These are phyloP conservation scores for Lepidurus packardi DNA, from an alignment of 1,140 invertebrate species.

Conservation along the genomic window DNA sequence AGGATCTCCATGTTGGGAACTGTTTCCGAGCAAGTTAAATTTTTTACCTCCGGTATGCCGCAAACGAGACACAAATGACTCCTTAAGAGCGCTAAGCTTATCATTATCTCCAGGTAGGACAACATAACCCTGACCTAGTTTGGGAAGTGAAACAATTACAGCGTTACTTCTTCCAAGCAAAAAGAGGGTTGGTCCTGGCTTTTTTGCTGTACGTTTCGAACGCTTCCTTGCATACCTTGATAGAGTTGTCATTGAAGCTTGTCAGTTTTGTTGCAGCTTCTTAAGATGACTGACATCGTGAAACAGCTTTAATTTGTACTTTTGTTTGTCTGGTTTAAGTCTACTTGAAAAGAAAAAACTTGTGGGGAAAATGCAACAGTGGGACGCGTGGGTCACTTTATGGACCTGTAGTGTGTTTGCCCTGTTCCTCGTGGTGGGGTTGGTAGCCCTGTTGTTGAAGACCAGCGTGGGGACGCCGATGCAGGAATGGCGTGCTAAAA, in stretches of 20 bases:
- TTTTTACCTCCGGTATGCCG: not conserved
- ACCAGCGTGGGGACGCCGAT: not conserved
- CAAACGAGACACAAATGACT: not conserved
- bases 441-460: not conserved
- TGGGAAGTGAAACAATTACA: not conserved
- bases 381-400: not conserved
- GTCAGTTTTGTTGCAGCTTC: not conserved
- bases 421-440: not conserved
- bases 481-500: not conserved
- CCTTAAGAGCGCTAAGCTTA: not conserved
- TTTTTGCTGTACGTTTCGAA: not conserved
- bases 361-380: not conserved
- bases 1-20: too few species aligned
- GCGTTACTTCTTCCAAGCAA: not conserved
- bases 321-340: too few species aligned
- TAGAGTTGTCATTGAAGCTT: constrained; percentile 15
- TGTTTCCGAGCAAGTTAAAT: too few species aligned
- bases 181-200: not conserved
- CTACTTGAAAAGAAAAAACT: too few species aligned
- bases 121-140: constrained; percentile 7
- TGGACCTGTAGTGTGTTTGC: not conserved
- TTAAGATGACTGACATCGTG: not conserved
- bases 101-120: not conserved
- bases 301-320: too few species aligned
- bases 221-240: not conserved